Evolutionary conservation across 2,113 vertebrate genomes (phyloP), one percentile per base, ranked within the genome.

Genomic region (Plectropomus leopardus): DNA sequence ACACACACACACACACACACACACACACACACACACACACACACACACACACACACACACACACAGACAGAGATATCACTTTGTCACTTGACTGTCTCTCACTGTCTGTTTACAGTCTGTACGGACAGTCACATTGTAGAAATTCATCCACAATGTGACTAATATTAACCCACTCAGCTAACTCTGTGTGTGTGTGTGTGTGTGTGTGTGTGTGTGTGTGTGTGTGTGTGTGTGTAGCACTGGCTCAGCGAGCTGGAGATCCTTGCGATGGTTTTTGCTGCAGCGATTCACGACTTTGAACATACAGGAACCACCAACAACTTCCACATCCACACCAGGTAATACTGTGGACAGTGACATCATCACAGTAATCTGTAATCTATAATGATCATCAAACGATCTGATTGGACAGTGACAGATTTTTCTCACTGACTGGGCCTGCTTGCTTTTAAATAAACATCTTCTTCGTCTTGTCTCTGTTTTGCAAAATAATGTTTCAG

Each of bases 181-280:
- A 36, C 36, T 11, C 36, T 40, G 60, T 44, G 40, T 44, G 60
- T 78, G 54, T 74, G 69, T 78, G 54, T 74, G 69, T 42, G 16
- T 32, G 23, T 55, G 68, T 80, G 26, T 53, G 72, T 54, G 36
- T 80, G 40, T 85, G 21, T 77, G 32, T 78, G 32, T 61, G 44
- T 72, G 84, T 91, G 45, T 93, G 91, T 91, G 11, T 3, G 91
- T 90, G 82, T 24, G 47, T 78, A 99, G 98, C 98, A 99, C 94
- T 99, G 98, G 98, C 96, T 99, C 73, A 97, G 96, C 65, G 98
- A 99, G 96, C 96, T 99, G 96, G 98, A 99, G 96, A 99, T 99
- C 81, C 93, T 99, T 75, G 98, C 98, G 42, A 98, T 99, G 97
- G 97, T 99, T 80, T 99, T 99, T 88, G 98, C 98, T 47, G 98